A percentile compares a stretch with the other conserved stretches of the same genome.
These are phyloP conservation scores for Leuciscus waleckii DNA, from an alignment of 2,797 vertebrate genomes.

Conservation along the genomic window DNA sequence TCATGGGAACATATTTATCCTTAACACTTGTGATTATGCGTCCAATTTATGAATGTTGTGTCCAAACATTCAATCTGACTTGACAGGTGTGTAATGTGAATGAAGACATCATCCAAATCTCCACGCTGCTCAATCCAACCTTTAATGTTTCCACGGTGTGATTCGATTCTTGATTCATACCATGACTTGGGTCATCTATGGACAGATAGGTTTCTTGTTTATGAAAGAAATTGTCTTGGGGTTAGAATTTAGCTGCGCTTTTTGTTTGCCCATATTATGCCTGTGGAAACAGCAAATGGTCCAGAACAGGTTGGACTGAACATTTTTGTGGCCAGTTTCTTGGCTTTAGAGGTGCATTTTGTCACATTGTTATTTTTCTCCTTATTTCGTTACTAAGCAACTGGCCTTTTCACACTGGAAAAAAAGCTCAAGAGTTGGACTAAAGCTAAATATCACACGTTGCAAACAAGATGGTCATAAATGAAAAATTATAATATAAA, in stretches of 20 bases:
- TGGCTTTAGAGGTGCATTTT: conserved; percentile 16
- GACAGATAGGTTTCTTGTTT: conserved; percentile 1
- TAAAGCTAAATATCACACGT: conserved; percentile 13
- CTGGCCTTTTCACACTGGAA: conserved; percentile 20
- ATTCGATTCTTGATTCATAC: background rate
- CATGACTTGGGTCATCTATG: background rate
- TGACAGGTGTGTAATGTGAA: conserved; percentile 1
- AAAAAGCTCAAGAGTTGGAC: background rate
- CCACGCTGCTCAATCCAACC: background rate
- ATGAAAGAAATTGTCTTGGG: conserved; percentile 7
- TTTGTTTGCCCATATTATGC: background rate
- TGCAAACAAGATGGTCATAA: conserved; percentile 9
- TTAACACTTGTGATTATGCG: background rate
- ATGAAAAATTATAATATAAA: background rate
- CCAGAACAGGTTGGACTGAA: conserved; percentile 6
- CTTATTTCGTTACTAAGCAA: conserved; percentile 33
- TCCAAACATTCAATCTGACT: background rate
- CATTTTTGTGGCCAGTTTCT: conserved; percentile 9
- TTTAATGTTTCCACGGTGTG: background rate
- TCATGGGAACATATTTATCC: background rate
- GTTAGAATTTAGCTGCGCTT: background rate
- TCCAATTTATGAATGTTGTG: background rate
- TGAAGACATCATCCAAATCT: background rate
- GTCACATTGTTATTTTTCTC: conserved; percentile 4
- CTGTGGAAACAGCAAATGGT: background rate